phyloP scores from a whole-genome alignment of 2,113 vertebrate species.

The Syrmaticus mikado region DNA sequence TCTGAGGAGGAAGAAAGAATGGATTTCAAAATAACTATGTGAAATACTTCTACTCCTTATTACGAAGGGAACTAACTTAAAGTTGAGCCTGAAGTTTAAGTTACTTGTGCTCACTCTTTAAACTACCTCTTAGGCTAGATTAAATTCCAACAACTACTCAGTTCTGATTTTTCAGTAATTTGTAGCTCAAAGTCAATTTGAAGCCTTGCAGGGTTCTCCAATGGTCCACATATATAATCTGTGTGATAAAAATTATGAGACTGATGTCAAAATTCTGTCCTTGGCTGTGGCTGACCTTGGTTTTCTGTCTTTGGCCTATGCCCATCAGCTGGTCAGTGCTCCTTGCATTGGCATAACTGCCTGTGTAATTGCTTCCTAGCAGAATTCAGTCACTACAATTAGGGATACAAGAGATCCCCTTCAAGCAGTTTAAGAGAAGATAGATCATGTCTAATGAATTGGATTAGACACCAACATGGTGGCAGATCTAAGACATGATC shows the following conservation, averaged over 20 bases:
- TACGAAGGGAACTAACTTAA: background rate
- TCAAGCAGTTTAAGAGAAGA: background rate
- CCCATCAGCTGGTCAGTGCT: background rate
- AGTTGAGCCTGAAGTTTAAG: background rate
- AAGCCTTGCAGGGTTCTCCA: background rate
- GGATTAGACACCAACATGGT: background rate
- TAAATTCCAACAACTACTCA: background rate
- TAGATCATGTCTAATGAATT: background rate
- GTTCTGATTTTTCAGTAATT: background rate
- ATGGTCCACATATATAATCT: background rate
- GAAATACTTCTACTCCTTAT: background rate
- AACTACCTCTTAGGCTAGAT: background rate
- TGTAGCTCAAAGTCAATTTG: background rate
- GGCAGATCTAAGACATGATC: background rate
- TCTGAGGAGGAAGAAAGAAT: background rate
- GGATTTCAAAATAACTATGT: background rate
- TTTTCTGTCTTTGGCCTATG: background rate
- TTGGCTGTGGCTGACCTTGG: background rate
- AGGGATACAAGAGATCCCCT: background rate
- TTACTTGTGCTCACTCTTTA: background rate
- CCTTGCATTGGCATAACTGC: background rate
- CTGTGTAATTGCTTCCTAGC: background rate
- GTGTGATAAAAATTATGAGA: background rate
- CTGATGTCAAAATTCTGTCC: background rate
- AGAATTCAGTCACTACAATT: background rate